Evolutionary conservation across 2,888 invertebrate species (phyloP).

Genomic region (Dastarcus helophoroides): DNA sequence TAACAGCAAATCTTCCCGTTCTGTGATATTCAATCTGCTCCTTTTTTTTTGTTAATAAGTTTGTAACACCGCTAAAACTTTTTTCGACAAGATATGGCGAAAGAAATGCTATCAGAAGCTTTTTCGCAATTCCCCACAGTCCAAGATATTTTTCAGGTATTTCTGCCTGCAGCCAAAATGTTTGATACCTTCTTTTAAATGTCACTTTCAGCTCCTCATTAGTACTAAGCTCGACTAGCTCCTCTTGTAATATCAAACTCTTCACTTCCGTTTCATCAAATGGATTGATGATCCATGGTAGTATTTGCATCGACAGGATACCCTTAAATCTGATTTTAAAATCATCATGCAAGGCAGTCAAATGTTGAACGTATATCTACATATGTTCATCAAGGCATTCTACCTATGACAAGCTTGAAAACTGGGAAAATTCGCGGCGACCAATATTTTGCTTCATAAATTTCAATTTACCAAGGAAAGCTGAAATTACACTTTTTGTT

Average conservation of each 20-base stretch:
- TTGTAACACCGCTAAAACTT: too few relatives aligned
- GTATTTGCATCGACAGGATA: conserved; percentile 7
- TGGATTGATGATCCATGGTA: conserved; percentile 10
- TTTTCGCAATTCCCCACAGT: too few relatives aligned
- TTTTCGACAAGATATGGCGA: too few relatives aligned
- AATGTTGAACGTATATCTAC: conserved; percentile 7
- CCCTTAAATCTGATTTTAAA: conserved; percentile 9
- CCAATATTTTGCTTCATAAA: conserved; percentile 12
- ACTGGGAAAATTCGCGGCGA: too few relatives aligned
- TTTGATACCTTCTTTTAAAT: conserved; percentile 3
- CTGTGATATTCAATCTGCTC: too few relatives aligned
- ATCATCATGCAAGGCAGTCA: conserved; percentile 7
- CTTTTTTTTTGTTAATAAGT: too few relatives aligned
- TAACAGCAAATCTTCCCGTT: too few relatives aligned
- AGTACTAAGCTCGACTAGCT: too few relatives aligned
- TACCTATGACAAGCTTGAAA: conserved; percentile 7
- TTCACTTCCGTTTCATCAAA: conserved; percentile 10
- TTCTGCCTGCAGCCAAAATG: conserved; percentile 4
- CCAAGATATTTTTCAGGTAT: too few relatives aligned
- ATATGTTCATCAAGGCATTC: conserved; percentile 7
- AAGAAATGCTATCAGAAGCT: too few relatives aligned
- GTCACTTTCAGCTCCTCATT: conserved; percentile 4
- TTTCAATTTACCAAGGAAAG: conserved; percentile 5
- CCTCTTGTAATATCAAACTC: too few relatives aligned
- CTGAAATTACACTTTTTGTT: conserved; percentile 6